Evolutionary conservation across 1,140 invertebrate genomes (phyloP).

Genomic region (Micrasema minimum): DNA sequence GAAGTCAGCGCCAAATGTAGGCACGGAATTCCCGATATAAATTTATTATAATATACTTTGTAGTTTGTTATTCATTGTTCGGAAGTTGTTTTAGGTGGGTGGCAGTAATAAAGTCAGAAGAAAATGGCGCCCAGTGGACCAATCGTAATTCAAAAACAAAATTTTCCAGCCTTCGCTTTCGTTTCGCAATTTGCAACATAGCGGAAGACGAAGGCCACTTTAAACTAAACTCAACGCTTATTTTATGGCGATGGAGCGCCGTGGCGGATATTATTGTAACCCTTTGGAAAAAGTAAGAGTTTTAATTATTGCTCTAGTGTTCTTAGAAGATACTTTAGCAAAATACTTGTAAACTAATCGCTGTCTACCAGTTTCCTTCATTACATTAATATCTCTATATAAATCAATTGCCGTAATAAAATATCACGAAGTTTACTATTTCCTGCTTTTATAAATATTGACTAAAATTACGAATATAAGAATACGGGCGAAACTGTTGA

Average conservation of each 20-base stretch:
- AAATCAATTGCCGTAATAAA: too few species aligned
- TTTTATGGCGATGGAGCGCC: conserved; percentile 9
- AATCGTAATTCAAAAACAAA: conserved; percentile 51
- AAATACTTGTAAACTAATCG: too few species aligned
- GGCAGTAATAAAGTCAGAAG: conserved; percentile 24
- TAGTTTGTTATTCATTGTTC: conserved; percentile 35
- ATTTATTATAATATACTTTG: conserved; percentile 18
- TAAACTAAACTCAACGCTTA: conserved; percentile 14
- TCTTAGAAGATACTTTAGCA: too few species aligned
- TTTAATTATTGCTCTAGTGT: too few species aligned
- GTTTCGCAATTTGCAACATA: conserved; percentile 33
- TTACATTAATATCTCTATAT: too few species aligned
- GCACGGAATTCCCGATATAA: background rate
- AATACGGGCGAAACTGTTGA: too few species aligned
- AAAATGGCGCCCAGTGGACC: conserved; percentile 48
- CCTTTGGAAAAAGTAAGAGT: too few species aligned
- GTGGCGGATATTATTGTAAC: background rate
- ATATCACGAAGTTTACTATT: too few species aligned
- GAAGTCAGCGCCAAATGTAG: background rate
- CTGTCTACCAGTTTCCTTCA: too few species aligned
- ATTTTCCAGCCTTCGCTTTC: conserved; percentile 42
- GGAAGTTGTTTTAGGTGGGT: conserved; percentile 32
- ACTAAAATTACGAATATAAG: too few species aligned
- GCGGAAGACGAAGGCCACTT: conserved; percentile 15
- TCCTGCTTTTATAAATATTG: too few species aligned